Conservation (phyloP, 2,797 vertebrate genomes). For the Smutsia temminckii region DNA sequence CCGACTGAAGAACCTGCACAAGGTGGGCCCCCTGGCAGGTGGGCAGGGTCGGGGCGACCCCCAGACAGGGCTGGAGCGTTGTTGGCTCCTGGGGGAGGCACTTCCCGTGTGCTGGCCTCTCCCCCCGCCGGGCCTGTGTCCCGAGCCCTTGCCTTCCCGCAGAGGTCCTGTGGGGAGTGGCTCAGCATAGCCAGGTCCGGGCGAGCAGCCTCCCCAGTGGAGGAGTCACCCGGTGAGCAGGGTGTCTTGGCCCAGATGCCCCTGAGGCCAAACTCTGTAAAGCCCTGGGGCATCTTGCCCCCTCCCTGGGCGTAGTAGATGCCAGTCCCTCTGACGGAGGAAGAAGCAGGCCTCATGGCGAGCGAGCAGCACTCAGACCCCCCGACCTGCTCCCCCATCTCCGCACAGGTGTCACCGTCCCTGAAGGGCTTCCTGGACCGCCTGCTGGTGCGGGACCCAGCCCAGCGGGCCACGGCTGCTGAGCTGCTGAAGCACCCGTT, state of each 20-base stretch:
- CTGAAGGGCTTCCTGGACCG: slow-evolving; percentile 96
- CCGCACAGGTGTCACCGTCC: slow-evolving; percentile 90
- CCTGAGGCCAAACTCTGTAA: not conserved
- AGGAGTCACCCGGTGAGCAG: not conserved
- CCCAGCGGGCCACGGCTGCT: slow-evolving; percentile 90
- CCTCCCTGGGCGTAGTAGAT: not conserved
- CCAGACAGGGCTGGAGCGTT: accelerated
- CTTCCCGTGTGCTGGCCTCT: not conserved
- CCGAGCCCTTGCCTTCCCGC: not conserved
- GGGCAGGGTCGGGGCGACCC: accelerated
- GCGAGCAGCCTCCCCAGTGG: no score
- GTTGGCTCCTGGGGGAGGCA: accelerated
- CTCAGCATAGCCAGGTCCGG: not conserved
- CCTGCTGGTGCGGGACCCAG: slow-evolving; percentile 93
- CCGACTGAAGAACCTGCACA: slow-evolving; percentile 95
- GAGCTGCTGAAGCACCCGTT: slow-evolving; percentile 96
- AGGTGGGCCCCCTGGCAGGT: slow-evolving; percentile 83
- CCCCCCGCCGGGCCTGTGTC: accelerated
- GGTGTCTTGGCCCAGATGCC: not conserved
- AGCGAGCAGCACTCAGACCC: not conserved
- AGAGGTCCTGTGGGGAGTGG: not conserved
- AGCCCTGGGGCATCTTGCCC: no score
- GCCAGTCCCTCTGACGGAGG: not conserved
- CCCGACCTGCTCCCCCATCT: not conserved
- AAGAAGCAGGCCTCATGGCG: not conserved